A percentile compares a stretch with the other conserved stretches of the same genome.
These are phyloP conservation scores for Dryas iulia DNA, from an alignment of 1,140 invertebrate species.

Conservation along the genomic window DNA sequence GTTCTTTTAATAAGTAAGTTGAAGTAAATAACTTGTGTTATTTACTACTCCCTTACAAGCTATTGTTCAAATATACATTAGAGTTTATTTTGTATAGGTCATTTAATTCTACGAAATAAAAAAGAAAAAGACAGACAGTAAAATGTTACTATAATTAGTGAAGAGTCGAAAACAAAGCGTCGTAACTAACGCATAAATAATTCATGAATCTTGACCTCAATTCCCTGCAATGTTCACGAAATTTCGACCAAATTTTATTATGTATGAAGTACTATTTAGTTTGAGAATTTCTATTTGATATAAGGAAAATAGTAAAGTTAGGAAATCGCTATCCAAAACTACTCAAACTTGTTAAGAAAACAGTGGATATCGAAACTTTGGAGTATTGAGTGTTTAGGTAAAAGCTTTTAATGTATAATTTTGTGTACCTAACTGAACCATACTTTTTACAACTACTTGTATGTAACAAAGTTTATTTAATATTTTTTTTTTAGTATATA, in stretches of 20 bases:
- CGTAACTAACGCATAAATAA: slow-evolving; percentile 36
- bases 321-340: slow-evolving; percentile 1
- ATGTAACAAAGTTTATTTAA: background rate
- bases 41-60: too few species aligned
- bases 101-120: background rate
- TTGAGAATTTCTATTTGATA: slow-evolving; percentile 24
- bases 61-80: background rate
- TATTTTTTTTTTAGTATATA: background rate
- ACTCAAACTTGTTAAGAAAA: slow-evolving; percentile 14
- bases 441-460: background rate
- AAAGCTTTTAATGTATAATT: slow-evolving; percentile 6
- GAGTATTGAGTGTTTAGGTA: background rate
- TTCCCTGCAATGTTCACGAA: slow-evolving; percentile 15
- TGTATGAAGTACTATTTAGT: slow-evolving; percentile 24
- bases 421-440: background rate
- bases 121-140: slow-evolving; percentile 26
- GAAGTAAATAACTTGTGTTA: too few species aligned
- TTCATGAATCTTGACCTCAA: slow-evolving; percentile 30
- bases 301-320: slow-evolving; percentile 18
- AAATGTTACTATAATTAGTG: slow-evolving; percentile 36
- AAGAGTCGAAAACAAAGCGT: slow-evolving; percentile 31
- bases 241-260: slow-evolving; percentile 26
- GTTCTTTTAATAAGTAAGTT: too few species aligned
- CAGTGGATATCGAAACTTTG: background rate
- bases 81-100: background rate